phyloP scores from a whole-genome alignment of 2,797 vertebrate genomes.

The Hypotaenidia okinawae region DNA sequence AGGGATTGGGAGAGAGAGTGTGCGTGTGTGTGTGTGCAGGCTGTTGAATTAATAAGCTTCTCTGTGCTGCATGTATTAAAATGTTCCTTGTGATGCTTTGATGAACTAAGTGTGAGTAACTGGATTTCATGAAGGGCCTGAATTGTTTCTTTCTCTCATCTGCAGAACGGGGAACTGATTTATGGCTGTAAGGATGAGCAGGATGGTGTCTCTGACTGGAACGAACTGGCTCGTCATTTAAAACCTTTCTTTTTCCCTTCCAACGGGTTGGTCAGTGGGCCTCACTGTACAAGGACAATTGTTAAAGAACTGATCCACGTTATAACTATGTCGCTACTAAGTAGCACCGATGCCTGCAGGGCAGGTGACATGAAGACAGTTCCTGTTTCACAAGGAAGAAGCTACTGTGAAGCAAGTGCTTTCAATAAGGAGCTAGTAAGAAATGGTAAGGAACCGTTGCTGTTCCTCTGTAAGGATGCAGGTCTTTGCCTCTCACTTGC shows the following conservation, averaged over 20 bases:
- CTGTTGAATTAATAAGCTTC: not conserved
- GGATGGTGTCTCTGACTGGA: conserved; percentile 85
- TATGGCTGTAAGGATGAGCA: conserved; percentile 91
- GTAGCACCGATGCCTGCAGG: conserved; percentile 80
- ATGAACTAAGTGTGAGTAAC: not conserved
- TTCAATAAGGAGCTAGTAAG: conserved; percentile 84
- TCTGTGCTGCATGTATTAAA: not conserved
- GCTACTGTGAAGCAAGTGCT: conserved; percentile 90
- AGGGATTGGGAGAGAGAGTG: not conserved
- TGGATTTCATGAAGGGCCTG: not conserved
- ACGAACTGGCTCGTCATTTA: conserved; percentile 87
- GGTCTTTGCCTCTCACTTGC: not conserved
- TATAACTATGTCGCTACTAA: conserved; percentile 87
- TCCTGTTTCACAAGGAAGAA: conserved; percentile 79
- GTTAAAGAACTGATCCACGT: conserved; percentile 92
- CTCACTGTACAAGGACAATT: conserved; percentile 84
- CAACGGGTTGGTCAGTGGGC: conserved; percentile 83
- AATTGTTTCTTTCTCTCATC: not conserved
- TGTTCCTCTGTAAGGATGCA: fast-evolving
- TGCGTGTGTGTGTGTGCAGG: not conserved
- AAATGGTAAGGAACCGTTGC: conserved; percentile 79
- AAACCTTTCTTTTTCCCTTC: conserved; percentile 91
- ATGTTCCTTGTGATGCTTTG: not conserved
- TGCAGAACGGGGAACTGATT: conserved; percentile 92
- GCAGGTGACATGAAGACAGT: conserved; percentile 75